phyloP scores from a whole-genome alignment of 2,888 invertebrate species.

The Eucera pruinosa region DNA sequence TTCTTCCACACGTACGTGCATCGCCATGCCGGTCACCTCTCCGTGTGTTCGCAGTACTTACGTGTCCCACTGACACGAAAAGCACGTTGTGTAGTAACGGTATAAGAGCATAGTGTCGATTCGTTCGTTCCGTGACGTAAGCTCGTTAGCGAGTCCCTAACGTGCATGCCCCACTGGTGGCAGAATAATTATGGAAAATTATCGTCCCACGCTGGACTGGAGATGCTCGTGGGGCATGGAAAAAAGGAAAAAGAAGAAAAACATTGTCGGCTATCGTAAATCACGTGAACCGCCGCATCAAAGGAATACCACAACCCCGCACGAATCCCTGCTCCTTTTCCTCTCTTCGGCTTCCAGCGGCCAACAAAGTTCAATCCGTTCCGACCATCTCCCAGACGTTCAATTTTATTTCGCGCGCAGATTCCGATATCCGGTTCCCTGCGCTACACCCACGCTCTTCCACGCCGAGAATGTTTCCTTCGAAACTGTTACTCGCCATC shows the following conservation, averaged over 20 bases:
- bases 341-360: conserved; percentile 16
- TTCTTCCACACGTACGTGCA: conserved; percentile 13
- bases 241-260: conserved; percentile 22
- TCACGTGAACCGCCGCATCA: conserved; percentile 46
- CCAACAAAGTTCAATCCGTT: conserved; percentile 7
- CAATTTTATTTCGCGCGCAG: neutral
- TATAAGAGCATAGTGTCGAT: conserved; percentile 53
- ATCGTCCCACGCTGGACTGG: conserved; percentile 60
- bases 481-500: neutral
- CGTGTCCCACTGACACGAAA: conserved; percentile 68
- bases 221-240: conserved; percentile 52
- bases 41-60: conserved; percentile 47
- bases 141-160: conserved; percentile 62
- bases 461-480: conserved; percentile 15
- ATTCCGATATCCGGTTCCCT: conserved; percentile 9
- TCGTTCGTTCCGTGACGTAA: conserved; percentile 64
- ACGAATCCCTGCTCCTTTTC: neutral
- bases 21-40: conserved; percentile 32
- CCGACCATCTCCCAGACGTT: neutral
- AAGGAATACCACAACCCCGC: conserved; percentile 18
- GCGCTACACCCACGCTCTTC: conserved; percentile 2
- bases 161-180: conserved; percentile 65
- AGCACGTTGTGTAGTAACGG: conserved; percentile 54
- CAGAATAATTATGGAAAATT: conserved; percentile 68
- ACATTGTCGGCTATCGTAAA: conserved; percentile 40